phyloP scores from a whole-genome alignment of 2,113 vertebrate species.

The Spea bombifrons region DNA sequence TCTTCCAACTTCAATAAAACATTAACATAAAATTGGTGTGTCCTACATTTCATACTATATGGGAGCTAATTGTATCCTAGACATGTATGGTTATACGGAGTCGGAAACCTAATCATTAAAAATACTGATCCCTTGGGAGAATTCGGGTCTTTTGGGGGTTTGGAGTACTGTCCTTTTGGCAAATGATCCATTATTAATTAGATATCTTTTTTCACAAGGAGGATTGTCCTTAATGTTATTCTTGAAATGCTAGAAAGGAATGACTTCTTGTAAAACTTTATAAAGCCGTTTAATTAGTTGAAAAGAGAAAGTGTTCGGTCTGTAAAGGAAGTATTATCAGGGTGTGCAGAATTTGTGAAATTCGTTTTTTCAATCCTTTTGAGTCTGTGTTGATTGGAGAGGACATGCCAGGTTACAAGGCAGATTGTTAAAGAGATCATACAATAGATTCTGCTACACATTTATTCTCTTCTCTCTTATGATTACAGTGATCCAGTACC shows the following conservation, averaged over 20 bases:
- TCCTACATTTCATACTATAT: conserved; percentile 1
- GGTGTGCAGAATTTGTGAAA: not conserved
- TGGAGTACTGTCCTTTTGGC: not conserved
- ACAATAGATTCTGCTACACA: no score
- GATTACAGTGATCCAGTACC: no score
- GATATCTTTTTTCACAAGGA: not conserved
- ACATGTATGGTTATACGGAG: not conserved
- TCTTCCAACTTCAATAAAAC: not conserved
- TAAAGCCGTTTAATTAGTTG: not conserved
- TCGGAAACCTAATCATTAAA: no score
- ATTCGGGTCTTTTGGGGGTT: not conserved
- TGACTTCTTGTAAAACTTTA: not conserved
- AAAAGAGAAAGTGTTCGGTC: not conserved
- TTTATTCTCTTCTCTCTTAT: no score
- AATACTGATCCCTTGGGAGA: not conserved
- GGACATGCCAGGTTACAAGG: no score
- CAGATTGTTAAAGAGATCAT: no score
- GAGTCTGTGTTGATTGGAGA: no score
- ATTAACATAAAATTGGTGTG: not conserved
- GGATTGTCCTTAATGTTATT: not conserved
- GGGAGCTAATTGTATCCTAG: not conserved
- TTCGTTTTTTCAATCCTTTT: no score
- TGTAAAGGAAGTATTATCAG: not conserved
- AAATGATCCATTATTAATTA: not conserved
- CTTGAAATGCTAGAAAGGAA: not conserved